phyloP scores from a whole-genome alignment of 2,797 vertebrate genomes.

The Rhodeus uyekii region DNA sequence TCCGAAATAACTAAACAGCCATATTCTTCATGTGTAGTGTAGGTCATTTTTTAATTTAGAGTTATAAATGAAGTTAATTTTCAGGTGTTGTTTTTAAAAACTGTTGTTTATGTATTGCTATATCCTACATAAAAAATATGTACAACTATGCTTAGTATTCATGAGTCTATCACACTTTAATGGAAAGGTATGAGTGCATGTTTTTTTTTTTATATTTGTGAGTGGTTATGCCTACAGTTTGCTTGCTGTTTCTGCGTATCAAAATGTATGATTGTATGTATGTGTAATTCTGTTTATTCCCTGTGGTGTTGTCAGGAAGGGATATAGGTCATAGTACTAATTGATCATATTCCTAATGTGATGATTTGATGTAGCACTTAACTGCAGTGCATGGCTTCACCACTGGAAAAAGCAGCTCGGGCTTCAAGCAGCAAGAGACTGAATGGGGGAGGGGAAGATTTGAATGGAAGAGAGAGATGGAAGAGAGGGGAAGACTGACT shows the following conservation, averaged over 20 bases:
- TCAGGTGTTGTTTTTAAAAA: neutral
- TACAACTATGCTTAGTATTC: neutral
- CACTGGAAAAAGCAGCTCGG: constrained; percentile 75
- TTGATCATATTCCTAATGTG: constrained; percentile 79
- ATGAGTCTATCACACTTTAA: neutral
- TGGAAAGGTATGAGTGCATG: neutral
- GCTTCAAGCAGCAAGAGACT: constrained; percentile 74
- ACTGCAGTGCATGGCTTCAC: constrained; percentile 67
- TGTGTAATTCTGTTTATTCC: constrained; percentile 51
- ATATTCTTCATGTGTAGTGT: neutral
- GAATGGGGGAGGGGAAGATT: constrained; percentile 50
- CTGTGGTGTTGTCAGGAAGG: constrained; percentile 52
- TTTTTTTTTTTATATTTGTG: neutral
- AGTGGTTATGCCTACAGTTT: neutral
- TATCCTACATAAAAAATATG: neutral
- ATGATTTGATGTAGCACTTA: constrained; percentile 82
- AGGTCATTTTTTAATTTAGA: neutral
- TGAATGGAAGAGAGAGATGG: constrained; percentile 44
- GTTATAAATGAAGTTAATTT: neutral
- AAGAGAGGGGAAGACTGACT: constrained; percentile 65
- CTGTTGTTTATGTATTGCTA: neutral
- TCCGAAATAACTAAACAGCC: constrained; percentile 1
- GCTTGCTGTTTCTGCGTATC: constrained; percentile 1
- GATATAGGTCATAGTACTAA: constrained; percentile 74
- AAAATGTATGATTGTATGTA: constrained; percentile 26